Percentiles rank a stretch among this genome's conserved stretches.
Conservation (phyloP, 2,797 vertebrate species). For the Leucoraja ocellata region DNA sequence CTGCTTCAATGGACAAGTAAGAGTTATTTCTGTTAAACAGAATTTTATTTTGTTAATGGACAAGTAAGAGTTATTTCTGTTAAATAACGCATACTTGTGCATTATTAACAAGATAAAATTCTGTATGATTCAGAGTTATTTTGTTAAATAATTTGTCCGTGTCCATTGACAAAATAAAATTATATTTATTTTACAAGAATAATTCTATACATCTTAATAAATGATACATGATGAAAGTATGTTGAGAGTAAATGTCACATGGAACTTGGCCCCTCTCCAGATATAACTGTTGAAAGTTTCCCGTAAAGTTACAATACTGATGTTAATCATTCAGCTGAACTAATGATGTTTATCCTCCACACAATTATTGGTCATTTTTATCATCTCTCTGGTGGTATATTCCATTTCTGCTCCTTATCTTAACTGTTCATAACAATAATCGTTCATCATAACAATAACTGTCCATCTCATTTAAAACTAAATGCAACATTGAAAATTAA, state of each 20-base stretch:
- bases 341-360: background rate
- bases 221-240: background rate
- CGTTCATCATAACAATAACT: background rate
- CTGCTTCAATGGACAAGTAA: background rate
- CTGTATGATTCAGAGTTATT: no score
- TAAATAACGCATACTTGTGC: no score
- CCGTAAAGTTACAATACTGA: background rate
- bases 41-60: no score
- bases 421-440: background rate
- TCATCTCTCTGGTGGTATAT: background rate
- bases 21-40: no score
- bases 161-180: no score
- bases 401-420: background rate
- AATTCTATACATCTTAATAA: background rate
- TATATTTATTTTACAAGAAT: background rate
- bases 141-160: no score
- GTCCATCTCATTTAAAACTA: no score
- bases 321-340: background rate
- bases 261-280: slow-evolving; percentile 1
- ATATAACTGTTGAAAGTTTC: background rate
- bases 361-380: background rate
- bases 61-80: no score
- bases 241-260: slow-evolving; percentile 1
- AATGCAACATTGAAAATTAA: background rate
- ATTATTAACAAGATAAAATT: no score